Evolutionary conservation across 2,113 vertebrate species (phyloP).

Genomic region (Esox niger): DNA sequence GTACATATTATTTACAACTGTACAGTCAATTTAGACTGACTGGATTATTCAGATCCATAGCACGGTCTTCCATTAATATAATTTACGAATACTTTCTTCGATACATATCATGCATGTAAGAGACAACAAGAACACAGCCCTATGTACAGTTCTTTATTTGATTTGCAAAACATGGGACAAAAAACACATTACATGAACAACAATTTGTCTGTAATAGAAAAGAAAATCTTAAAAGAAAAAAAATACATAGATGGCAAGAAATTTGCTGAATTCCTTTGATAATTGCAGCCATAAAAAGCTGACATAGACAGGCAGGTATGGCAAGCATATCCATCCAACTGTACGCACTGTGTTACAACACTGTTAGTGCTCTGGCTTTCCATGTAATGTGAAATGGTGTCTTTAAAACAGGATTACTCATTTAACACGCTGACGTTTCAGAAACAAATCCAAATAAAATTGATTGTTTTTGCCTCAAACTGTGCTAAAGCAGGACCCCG

Average conservation of each 20-base stretch:
- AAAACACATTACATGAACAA: constrained; percentile 76
- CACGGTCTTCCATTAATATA: too few relatives aligned
- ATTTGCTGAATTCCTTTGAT: constrained; percentile 61
- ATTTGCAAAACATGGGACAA: constrained; percentile 79
- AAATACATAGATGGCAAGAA: constrained; percentile 59
- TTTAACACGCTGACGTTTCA: constrained; percentile 7
- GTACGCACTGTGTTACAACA: constrained; percentile 56
- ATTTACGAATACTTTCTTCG: background rate
- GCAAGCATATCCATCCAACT: constrained; percentile 51
- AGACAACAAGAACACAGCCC: constrained; percentile 23
- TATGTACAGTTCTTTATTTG: constrained; percentile 75
- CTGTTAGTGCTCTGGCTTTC: constrained; percentile 64
- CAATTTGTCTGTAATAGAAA: constrained; percentile 69
- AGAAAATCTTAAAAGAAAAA: constrained; percentile 51
- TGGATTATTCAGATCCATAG: too few relatives aligned
- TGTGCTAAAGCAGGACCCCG: constrained; percentile 16
- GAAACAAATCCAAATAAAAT: background rate
- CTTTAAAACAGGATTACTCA: constrained; percentile 45
- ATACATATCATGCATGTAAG: background rate
- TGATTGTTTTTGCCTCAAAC: constrained; percentile 5
- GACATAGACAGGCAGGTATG: constrained; percentile 64
- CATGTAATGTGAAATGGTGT: constrained; percentile 47
- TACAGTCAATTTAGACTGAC: too few relatives aligned
- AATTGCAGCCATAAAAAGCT: constrained; percentile 60
- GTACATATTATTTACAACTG: too few relatives aligned